Evolutionary conservation across 1,140 invertebrate species (phyloP).

Genomic region (Adoxophyes honmai): DNA sequence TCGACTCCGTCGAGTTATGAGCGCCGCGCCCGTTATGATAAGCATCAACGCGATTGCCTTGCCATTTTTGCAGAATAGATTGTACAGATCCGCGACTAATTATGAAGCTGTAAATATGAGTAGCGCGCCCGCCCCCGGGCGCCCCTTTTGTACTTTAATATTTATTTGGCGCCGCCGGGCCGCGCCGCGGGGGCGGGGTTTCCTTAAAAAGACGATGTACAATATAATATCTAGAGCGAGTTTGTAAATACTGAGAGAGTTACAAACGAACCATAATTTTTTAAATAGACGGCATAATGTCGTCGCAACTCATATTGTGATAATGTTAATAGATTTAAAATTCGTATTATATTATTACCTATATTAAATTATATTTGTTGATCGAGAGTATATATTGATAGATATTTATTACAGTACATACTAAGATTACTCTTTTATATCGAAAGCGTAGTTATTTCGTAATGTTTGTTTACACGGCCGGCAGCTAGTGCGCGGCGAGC

Average conservation of each 20-base stretch:
- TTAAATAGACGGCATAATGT: conserved; percentile 64
- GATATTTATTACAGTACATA: conserved; percentile 68
- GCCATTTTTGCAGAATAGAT: too few relatives aligned
- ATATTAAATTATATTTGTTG: conserved; percentile 74
- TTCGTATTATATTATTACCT: conserved; percentile 70
- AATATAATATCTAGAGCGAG: conserved; percentile 20
- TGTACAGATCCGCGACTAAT: too few relatives aligned
- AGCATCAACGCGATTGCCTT: too few relatives aligned
- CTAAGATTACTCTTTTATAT: conserved; percentile 69
- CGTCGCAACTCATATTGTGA: conserved; percentile 68
- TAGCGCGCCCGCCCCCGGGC: background rate
- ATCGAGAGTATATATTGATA: conserved; percentile 72
- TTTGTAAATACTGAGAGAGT: conserved; percentile 25
- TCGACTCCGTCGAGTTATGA: conserved; percentile 67
- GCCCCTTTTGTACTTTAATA: conserved; percentile 13
- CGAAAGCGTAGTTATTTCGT: conserved; percentile 51
- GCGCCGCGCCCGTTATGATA: background rate
- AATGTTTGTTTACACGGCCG: conserved; percentile 53
- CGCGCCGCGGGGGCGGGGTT: background rate
- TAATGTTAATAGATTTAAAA: conserved; percentile 68
- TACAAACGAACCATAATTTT: conserved; percentile 38
- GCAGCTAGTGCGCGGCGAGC: conserved; percentile 35
- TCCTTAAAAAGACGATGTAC: conserved; percentile 26
- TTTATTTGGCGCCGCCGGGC: background rate
- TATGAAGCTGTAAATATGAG: too few relatives aligned